Evolutionary conservation across 2,888 invertebrate species (phyloP).

Genomic region (Ashinkailepas kermadecensis): DNA sequence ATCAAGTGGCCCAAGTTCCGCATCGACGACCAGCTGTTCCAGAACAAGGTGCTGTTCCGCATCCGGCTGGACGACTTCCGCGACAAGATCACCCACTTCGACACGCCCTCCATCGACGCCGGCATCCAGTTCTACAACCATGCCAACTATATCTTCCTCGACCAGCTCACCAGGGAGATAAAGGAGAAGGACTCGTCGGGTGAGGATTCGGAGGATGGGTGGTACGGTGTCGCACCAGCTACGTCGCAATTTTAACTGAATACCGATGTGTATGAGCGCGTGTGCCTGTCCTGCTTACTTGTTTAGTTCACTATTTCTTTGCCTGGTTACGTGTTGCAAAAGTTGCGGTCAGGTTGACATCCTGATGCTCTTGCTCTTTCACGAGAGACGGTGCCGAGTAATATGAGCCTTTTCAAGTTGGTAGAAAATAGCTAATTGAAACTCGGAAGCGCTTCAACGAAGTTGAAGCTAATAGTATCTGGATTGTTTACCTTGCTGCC

Average conservation of each 20-base stretch:
- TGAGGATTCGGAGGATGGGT: background rate
- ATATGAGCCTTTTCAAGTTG: too few relatives aligned
- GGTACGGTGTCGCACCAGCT: background rate
- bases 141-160: constrained; percentile 40
- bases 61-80: constrained; percentile 31
- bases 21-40: constrained; percentile 28
- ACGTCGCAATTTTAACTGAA: background rate
- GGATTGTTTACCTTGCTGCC: too few relatives aligned
- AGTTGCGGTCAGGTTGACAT: too few relatives aligned
- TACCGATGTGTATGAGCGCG: too few relatives aligned
- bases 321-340: too few relatives aligned
- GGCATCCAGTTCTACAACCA: constrained; percentile 40
- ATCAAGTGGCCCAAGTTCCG: constrained; percentile 33
- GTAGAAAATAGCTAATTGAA: too few relatives aligned
- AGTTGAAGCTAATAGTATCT: too few relatives aligned
- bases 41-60: constrained; percentile 31
- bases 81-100: constrained; percentile 31
- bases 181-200: constrained; percentile 30
- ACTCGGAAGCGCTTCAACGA: too few relatives aligned
- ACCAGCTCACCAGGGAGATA: constrained; percentile 35
- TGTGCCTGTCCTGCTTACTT: too few relatives aligned
- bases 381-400: too few relatives aligned
- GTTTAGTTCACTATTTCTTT: too few relatives aligned
- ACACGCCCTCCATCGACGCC: constrained; percentile 30
- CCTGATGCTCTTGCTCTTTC: too few relatives aligned